phyloP scores from a whole-genome alignment of 1,140 invertebrate species.

The Cotesia typhae region DNA sequence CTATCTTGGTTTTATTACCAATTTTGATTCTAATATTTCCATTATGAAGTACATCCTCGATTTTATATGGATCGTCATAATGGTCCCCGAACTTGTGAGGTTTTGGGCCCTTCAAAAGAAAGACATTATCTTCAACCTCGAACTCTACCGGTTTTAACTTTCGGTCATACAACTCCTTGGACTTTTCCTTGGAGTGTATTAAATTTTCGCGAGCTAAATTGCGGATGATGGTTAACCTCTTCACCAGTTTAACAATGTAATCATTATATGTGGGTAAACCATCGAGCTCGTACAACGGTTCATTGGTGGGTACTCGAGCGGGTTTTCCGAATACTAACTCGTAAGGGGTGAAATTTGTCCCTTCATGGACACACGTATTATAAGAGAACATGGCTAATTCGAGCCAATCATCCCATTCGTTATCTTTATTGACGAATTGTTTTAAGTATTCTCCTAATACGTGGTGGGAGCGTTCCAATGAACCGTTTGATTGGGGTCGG shows the following conservation, averaged over 20 bases:
- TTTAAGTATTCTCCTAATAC: constrained; percentile 32
- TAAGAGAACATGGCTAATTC: not conserved
- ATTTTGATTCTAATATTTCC: constrained; percentile 5
- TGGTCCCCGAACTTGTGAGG: constrained; percentile 5
- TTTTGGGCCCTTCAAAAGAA: too few relatives aligned
- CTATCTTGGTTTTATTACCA: not conserved
- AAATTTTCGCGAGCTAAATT: constrained; percentile 21
- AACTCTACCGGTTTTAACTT: not conserved
- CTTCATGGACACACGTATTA: constrained; percentile 7
- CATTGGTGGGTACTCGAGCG: not conserved
- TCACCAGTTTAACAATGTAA: not conserved
- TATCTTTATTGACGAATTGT: not conserved
- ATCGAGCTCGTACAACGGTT: not conserved
- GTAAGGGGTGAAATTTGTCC: constrained; percentile 4
- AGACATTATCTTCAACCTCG: not conserved
- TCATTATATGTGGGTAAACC: constrained; percentile 8
- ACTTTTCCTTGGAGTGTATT: constrained; percentile 5
- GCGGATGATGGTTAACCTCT: not conserved
- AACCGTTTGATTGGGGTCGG: too few relatives aligned
- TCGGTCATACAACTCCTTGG: constrained; percentile 16
- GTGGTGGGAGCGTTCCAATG: too few relatives aligned
- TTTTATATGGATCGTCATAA: constrained; percentile 19
- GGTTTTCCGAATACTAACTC: constrained; percentile 5
- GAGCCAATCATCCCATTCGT: too few relatives aligned
- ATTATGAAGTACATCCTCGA: not conserved